Evolutionary conservation across 2,113 vertebrate species (phyloP).

Genomic region (Alaudala cheleensis): DNA sequence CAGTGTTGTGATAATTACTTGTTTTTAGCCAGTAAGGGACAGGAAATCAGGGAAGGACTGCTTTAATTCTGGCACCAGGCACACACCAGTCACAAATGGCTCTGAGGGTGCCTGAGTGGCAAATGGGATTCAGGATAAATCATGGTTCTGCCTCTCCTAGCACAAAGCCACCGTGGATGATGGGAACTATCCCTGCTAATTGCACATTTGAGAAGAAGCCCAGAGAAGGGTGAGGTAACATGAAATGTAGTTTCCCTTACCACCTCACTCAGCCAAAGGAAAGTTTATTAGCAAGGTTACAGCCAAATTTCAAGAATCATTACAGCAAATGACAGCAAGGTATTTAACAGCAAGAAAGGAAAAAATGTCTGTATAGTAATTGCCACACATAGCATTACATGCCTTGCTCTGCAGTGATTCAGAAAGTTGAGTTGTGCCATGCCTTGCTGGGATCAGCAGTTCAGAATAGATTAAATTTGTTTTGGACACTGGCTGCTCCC

Average conservation of each 20-base stretch:
- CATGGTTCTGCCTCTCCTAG: background rate
- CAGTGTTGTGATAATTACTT: background rate
- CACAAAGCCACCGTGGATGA: background rate
- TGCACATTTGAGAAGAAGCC: background rate
- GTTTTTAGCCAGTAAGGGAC: background rate
- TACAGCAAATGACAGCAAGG: conserved; percentile 30
- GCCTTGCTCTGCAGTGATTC: conserved; percentile 7
- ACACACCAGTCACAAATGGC: background rate
- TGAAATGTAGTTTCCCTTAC: conserved; percentile 3
- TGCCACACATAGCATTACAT: background rate
- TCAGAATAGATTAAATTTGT: conserved; percentile 55
- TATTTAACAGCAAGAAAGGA: conserved; percentile 25
- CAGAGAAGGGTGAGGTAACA: background rate
- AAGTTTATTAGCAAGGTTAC: conserved; percentile 32
- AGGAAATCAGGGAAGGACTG: background rate
- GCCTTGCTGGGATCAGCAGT: conserved; percentile 59
- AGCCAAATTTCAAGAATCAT: background rate
- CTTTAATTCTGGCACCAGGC: background rate
- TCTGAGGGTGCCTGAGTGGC: background rate
- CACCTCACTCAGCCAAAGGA: background rate
- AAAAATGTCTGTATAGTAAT: background rate
- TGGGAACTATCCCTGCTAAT: background rate
- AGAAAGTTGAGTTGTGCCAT: background rate
- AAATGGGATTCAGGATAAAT: background rate
- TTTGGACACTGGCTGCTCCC: conserved; percentile 44